Evolutionary conservation across 1,140 invertebrate genomes (phyloP), one percentile per base, ranked within the genome.

Genomic region (Portunus trituberculatus): DNA sequence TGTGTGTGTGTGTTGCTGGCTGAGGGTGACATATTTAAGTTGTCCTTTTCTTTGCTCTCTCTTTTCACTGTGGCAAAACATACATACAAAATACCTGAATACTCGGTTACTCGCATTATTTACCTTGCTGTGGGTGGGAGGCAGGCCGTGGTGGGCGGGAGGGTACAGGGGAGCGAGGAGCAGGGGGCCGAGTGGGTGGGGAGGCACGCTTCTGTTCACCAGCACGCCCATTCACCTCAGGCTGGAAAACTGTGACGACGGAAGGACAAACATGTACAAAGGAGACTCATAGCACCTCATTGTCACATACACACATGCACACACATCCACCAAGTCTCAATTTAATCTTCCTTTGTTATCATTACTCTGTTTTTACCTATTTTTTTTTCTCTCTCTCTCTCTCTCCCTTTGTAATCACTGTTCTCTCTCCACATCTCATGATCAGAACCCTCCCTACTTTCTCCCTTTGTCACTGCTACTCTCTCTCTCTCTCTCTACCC

Each of bases 211-310:
- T 83, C 14, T 88, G 91, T 12, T 91, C 82, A 7, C 52, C 45
- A 4, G 67, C 87, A 96, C 8, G 96, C 97, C 83, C 97, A 97
- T 29, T 97, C 97, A 3, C 96, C 91, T 94, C 94, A 32, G 92
- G 96, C 96, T 7, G 97, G 96, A 3, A 97, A 97, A 7, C 97
- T 96, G 91, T 20, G 16, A 59, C 14, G 84, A 88, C 2, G 45
- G 31, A 39, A 39, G 39, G 39, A 39, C 1, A 39, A 39, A 39
- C 39, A 39, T 39, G 39, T 39, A 39, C 6, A 39, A 39, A 39
- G 6, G 39, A 2, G 6, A 39, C 39, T 39, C 39, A 39, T 39
- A 39, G n/a, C n/a, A n/a, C n/a, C n/a, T n/a, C n/a, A n/a, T n/a
- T n/a, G n/a, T n/a, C n/a, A n/a, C n/a, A n/a, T n/a, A n/a, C n/a